Evolutionary conservation across 2,113 vertebrate species (phyloP).

Genomic region (Chaetops frenatus): DNA sequence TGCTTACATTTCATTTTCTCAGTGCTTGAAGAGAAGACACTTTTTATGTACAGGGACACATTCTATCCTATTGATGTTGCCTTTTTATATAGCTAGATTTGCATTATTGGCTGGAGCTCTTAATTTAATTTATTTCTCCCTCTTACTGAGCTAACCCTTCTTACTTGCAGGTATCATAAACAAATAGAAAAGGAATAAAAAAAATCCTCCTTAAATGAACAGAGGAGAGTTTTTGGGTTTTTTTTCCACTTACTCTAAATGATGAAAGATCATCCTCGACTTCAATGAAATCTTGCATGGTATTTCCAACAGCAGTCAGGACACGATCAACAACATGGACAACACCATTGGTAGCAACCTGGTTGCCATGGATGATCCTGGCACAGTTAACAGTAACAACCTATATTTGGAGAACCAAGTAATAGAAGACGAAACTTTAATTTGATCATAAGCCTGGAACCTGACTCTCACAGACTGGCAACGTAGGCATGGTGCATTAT

Average conservation of each 20-base stretch:
- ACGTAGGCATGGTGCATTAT: neutral
- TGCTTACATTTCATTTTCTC: neutral
- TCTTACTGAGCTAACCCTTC: neutral
- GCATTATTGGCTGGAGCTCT: neutral
- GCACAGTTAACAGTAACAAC: constrained; percentile 98
- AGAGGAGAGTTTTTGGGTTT: neutral
- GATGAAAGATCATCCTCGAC: constrained; percentile 84
- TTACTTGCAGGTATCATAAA: neutral
- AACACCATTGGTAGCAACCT: constrained; percentile 94
- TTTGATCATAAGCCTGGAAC: neutral
- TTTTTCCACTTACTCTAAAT: constrained; percentile 73
- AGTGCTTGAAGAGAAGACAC: neutral
- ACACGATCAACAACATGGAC: constrained; percentile 95
- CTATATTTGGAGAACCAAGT: constrained; percentile 61
- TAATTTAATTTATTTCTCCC: neutral
- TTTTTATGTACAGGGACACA: neutral
- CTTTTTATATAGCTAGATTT: neutral
- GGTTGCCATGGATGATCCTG: constrained; percentile 90
- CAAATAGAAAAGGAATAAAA: neutral
- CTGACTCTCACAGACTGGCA: neutral
- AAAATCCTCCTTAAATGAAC: neutral
- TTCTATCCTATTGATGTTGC: neutral
- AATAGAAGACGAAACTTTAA: neutral
- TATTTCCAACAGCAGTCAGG: constrained; percentile 82
- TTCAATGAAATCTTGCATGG: constrained; percentile 84